A percentile compares a stretch with the other conserved stretches of the same genome.
Evolutionary conservation across 2,888 invertebrate species (phyloP).

Genomic region (Ceriagrion tenellum): DNA sequence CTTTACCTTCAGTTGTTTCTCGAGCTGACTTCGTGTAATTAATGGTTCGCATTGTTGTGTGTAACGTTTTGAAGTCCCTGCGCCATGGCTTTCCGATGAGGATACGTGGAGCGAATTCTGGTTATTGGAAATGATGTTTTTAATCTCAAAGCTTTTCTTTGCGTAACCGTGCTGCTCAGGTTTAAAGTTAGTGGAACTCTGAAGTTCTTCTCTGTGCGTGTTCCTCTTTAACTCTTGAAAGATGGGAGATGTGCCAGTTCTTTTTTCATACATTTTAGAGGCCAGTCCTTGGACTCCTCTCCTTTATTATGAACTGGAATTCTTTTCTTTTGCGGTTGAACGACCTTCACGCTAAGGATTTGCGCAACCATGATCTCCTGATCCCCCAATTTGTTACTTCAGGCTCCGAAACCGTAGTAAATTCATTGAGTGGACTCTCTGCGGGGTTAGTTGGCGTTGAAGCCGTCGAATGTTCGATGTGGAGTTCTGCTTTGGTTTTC

Average conservation of each 20-base stretch:
- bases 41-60: too few species aligned
- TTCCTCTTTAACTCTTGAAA: not conserved
- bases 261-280: not conserved
- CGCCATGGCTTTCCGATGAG: too few species aligned
- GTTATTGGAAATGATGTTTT: not conserved
- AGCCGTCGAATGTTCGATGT: too few species aligned
- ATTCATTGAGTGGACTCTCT: too few species aligned
- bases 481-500: too few species aligned
- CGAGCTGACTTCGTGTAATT: too few species aligned
- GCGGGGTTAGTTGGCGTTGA: too few species aligned
- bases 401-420: too few species aligned
- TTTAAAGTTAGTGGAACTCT: not conserved
- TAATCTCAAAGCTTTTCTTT: not conserved
- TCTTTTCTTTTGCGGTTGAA: not conserved
- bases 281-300: not conserved
- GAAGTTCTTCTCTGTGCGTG: not conserved
- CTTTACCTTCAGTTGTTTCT: too few species aligned
- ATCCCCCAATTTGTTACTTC: too few species aligned
- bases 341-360: not conserved
- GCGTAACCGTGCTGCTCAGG: not conserved
- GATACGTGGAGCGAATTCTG: too few species aligned
- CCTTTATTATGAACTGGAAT: slow-evolving; percentile 3
- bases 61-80: too few species aligned
- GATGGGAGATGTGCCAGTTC: slow-evolving; percentile 13
- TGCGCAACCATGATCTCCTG: not conserved